These are phyloP conservation scores for Musca domestica DNA, from an alignment of 1,140 invertebrate species.

Conservation along the genomic window DNA sequence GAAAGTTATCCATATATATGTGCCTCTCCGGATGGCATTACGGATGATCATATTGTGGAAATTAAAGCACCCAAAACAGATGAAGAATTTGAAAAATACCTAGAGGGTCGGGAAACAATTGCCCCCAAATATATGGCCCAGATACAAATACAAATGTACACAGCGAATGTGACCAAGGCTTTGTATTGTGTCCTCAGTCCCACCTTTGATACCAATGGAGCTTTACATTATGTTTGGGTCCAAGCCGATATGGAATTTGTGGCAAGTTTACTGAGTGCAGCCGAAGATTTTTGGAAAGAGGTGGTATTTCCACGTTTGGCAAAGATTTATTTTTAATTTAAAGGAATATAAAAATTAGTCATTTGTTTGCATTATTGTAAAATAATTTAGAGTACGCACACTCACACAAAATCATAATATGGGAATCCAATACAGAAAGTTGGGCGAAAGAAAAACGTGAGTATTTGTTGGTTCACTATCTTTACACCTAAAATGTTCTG, in stretches of 20 bases:
- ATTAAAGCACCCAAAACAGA: constrained; percentile 54
- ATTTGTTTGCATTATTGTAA: background rate
- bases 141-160: constrained; percentile 57
- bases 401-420: too few relatives aligned
- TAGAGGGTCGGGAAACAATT: constrained; percentile 45
- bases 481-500: too few relatives aligned
- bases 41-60: constrained; percentile 55
- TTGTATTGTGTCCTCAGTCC: constrained; percentile 51
- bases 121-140: constrained; percentile 54
- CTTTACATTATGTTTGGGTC: constrained; percentile 51
- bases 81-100: constrained; percentile 52
- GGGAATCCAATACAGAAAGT: too few relatives aligned
- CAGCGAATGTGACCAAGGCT: constrained; percentile 50
- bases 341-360: constrained; percentile 5
- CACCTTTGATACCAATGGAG: constrained; percentile 48
- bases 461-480: too few relatives aligned
- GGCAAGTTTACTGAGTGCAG: constrained; percentile 37
- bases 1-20: constrained; percentile 48
- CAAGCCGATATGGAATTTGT: constrained; percentile 48
- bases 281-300: constrained; percentile 50
- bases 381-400: too few relatives aligned
- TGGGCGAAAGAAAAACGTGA: too few relatives aligned
- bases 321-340: constrained; percentile 35
- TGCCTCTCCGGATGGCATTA: constrained; percentile 55
- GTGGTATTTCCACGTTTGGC: constrained; percentile 40